Evolutionary conservation across 2,888 invertebrate genomes (phyloP).

Genomic region (Neelides folsomi): DNA sequence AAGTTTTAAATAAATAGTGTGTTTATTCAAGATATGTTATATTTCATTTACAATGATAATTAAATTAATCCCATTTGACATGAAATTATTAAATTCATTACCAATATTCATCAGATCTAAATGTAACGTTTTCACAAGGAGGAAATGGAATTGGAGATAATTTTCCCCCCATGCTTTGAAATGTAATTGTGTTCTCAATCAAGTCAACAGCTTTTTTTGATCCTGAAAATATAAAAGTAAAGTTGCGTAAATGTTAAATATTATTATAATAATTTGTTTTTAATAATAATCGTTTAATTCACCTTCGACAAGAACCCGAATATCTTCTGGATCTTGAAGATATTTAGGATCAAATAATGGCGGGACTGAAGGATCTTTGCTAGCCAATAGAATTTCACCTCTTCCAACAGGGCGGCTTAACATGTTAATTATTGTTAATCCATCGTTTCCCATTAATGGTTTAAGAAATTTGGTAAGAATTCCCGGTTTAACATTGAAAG

Average conservation of each 20-base stretch:
- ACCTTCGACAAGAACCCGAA: constrained; percentile 25
- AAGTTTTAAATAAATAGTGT: too few species aligned
- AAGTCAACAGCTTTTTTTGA: neutral
- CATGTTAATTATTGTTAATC: constrained; percentile 25
- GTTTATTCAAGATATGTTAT: too few species aligned
- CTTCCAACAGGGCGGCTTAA: constrained; percentile 24
- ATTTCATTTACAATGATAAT: too few species aligned
- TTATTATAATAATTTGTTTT: too few species aligned
- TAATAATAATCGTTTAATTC: too few species aligned
- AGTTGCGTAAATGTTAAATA: too few species aligned
- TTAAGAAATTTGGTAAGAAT: constrained; percentile 20
- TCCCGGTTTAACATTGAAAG: constrained; percentile 22
- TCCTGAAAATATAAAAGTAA: too few species aligned
- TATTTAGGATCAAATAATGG: constrained; percentile 27
- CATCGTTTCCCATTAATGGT: constrained; percentile 20
- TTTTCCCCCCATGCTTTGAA: constrained; percentile 12
- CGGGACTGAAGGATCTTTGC: constrained; percentile 15
- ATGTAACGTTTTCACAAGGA: constrained; percentile 14
- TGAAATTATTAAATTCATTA: too few species aligned
- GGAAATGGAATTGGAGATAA: constrained; percentile 16
- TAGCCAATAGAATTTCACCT: constrained; percentile 19
- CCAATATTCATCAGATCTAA: constrained; percentile 11
- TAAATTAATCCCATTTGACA: too few species aligned
- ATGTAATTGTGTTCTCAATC: constrained; percentile 11
- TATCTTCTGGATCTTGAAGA: constrained; percentile 16